These are phyloP conservation scores for Cavia porcellus DNA, from an alignment of 2,113 vertebrate genomes.

Conservation along the genomic window DNA sequence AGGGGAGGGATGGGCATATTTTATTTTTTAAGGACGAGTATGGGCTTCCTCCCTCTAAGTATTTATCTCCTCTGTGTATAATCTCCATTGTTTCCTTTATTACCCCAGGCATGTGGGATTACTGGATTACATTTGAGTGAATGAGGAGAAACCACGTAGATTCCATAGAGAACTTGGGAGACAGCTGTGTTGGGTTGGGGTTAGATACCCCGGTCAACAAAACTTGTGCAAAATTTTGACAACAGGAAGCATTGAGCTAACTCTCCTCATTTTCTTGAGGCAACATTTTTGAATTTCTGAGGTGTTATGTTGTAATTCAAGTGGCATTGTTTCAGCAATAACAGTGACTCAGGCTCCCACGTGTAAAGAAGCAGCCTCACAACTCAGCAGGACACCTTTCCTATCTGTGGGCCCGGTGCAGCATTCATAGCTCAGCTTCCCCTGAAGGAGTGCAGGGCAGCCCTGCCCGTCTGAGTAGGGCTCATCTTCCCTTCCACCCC, in stretches of 20 bases:
- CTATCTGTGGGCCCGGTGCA: slow-evolving; percentile 76
- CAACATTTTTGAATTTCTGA: slow-evolving; percentile 82
- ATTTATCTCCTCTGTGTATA: slow-evolving; percentile 70
- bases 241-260: slow-evolving; percentile 80
- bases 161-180: slow-evolving; percentile 65
- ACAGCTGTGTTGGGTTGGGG: slow-evolving; percentile 76
- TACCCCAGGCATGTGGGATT: slow-evolving; percentile 62
- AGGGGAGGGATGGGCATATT: slow-evolving; percentile 77
- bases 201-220: slow-evolving; percentile 75
- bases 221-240: slow-evolving; percentile 63
- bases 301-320: slow-evolving; percentile 75
- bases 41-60: slow-evolving; percentile 50
- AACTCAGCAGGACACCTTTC: slow-evolving; percentile 71
- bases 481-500: slow-evolving; percentile 71
- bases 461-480: slow-evolving; percentile 62
- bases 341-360: slow-evolving; percentile 76
- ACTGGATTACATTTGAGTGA: slow-evolving; percentile 58
- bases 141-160: slow-evolving; percentile 54
- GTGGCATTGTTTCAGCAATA: slow-evolving; percentile 64
- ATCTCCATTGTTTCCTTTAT: slow-evolving; percentile 71
- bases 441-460: slow-evolving; percentile 61
- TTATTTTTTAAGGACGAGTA: slow-evolving; percentile 65
- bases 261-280: slow-evolving; percentile 81
- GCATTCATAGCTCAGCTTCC: slow-evolving; percentile 53
- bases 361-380: slow-evolving; percentile 80